Base-by-base conservation (phyloP, 2,113 vertebrate genomes). In the Gambusia holbrooki region DNA sequence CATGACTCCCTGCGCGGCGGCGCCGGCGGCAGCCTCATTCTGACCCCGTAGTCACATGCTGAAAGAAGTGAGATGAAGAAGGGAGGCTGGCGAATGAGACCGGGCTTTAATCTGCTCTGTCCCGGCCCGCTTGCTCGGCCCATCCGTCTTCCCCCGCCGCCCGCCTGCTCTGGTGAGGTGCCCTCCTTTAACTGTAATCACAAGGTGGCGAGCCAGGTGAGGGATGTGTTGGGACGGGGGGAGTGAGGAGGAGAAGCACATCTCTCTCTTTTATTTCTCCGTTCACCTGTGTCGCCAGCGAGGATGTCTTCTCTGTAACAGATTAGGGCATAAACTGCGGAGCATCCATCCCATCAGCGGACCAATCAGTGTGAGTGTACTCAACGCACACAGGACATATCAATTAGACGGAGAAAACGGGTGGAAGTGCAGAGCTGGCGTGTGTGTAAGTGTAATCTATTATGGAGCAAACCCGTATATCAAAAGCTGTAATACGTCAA, bases 181-280 rank as follows among this genome's bases (percentile, higher is more conserved):
- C 48, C 71, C 82, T 65, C 86, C 83, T 73, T 80, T 81, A 84
- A 84, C 88, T 86, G 85, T 87, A 85, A 90, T 89, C 89, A 84
- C 30, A 63, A 72, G 28, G 76, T 63, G 71, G 79, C 61, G 25
- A 82, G 79, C 13, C 48, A 84, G 73, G 80, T 85, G 76, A 89
- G 58, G 82, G 85, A 84, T 73, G 72, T 54, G 68, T 67, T 45
- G 66, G 79, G 37, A 77, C 33, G 51, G 48, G 64, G 61, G 69
- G 64, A 69, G 74, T 73, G 73, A 74, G 48, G 37, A 72, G 33
- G 61, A 77, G 5, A 79, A 35, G 73, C 64, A 35, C 35, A 65
- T 62, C 66, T 54, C 71, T 63, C 72, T 51, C 79, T 19, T 65
- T 58, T n/a, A 58, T 58, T 58, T 71, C 28, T 54, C 7, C 30